Evolutionary conservation across 2,113 vertebrate genomes (phyloP).

Genomic region (Columbina picui): DNA sequence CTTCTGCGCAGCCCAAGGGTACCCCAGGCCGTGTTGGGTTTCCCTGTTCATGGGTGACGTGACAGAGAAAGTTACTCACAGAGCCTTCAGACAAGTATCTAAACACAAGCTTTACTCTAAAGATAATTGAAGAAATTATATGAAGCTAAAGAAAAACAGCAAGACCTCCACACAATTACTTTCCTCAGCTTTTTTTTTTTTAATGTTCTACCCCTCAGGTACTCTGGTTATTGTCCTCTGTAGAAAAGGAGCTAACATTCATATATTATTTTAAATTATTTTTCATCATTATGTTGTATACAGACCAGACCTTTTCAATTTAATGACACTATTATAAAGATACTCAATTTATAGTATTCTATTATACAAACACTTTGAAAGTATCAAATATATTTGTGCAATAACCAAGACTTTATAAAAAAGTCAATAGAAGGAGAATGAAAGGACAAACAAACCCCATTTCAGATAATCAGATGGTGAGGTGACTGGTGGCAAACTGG

Average conservation of each 20-base stretch:
- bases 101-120: not conserved
- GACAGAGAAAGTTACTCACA: not conserved
- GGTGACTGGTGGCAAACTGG: not conserved
- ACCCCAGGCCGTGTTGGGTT: not conserved
- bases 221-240: not conserved
- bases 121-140: not conserved
- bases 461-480: not conserved
- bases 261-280: not conserved
- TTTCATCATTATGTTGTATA: not conserved
- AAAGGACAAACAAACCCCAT: not conserved
- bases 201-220: not conserved
- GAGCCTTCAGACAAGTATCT: not conserved
- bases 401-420: not conserved
- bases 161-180: not conserved
- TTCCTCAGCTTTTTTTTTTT: not conserved
- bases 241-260: not conserved
- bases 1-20: not conserved
- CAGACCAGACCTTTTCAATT: not conserved
- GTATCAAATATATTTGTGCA: not conserved
- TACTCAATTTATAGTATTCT: not conserved
- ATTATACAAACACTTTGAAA: not conserved
- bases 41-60: not conserved
- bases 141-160: not conserved
- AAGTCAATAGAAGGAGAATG: not conserved
- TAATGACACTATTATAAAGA: not conserved